A percentile compares a stretch with the other conserved stretches of the same genome.
These are phyloP conservation scores for Gymnosoma rotundatum DNA, from an alignment of 2,888 invertebrate species.

Conservation along the genomic window DNA sequence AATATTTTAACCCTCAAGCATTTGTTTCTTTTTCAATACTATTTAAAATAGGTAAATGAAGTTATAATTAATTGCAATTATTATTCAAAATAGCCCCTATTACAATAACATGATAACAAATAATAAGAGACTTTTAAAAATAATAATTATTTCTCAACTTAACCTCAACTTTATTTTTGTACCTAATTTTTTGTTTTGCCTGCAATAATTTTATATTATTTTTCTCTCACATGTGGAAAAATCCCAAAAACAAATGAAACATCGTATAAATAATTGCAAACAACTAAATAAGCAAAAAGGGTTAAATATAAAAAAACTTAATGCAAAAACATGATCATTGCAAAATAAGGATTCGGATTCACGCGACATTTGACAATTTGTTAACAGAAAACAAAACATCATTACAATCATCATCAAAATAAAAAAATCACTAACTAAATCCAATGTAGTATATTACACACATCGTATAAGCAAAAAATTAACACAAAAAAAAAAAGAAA, in stretches of 20 bases:
- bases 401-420: constrained; percentile 29
- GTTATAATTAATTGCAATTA: constrained; percentile 45
- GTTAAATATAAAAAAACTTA: constrained; percentile 12
- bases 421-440: constrained; percentile 35
- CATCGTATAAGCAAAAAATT: constrained; percentile 39
- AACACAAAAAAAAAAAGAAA: constrained; percentile 3
- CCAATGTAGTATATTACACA: constrained; percentile 70
- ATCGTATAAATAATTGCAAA: constrained; percentile 81
- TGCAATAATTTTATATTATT: background rate
- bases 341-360: constrained; percentile 46
- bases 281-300: constrained; percentile 50
- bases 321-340: constrained; percentile 1
- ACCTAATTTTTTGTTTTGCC: background rate
- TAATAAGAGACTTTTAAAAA: constrained; percentile 40
- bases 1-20: too few species aligned
- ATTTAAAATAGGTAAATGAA: background rate
- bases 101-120: constrained; percentile 50
- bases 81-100: constrained; percentile 38
- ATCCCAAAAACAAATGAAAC: constrained; percentile 81
- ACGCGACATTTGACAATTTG: constrained; percentile 64
- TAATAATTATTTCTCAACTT: constrained; percentile 14
- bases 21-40: background rate
- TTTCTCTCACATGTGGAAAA: constrained; percentile 75
- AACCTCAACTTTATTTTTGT: constrained; percentile 10
- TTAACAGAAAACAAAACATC: constrained; percentile 57